phyloP scores from a whole-genome alignment of 2,888 invertebrate species.

The Dryadula phaetusa region DNA sequence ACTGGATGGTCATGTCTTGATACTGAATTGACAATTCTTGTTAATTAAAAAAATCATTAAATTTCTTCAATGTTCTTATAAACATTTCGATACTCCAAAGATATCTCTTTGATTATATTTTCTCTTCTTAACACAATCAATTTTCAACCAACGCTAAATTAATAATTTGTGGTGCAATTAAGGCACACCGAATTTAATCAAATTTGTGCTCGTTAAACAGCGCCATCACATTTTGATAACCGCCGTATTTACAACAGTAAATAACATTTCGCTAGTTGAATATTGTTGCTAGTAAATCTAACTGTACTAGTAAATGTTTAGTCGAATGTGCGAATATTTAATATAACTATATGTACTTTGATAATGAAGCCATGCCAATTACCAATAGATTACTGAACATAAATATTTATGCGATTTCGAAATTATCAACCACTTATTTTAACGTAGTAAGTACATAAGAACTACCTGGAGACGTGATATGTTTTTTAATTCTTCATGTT shows the following conservation, averaged over 20 bases:
- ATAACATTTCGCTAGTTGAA: neutral
- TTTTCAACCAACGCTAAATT: neutral
- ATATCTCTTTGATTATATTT: neutral
- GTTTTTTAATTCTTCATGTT: no score
- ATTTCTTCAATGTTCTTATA: no score
- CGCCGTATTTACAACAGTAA: neutral
- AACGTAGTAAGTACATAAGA: no score
- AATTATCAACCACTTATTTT: neutral
- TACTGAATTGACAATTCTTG: no score
- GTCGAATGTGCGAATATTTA: constrained; percentile 2
- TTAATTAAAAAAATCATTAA: no score
- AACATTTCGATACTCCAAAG: neutral
- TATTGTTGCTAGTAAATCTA: neutral
- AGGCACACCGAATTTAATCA: constrained; percentile 13
- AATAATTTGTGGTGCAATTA: constrained; percentile 23
- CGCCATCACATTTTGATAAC: constrained; percentile 11
- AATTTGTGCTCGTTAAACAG: constrained; percentile 15
- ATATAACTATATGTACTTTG: neutral
- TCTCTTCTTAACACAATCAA: neutral
- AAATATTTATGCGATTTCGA: neutral
- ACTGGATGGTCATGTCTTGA: no score
- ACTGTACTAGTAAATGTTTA: neutral
- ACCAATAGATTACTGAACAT: neutral
- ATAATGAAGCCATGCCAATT: neutral
- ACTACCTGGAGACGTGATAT: no score